Evolutionary conservation across 1,140 invertebrate species (phyloP).

Genomic region (Hylaeus volcanicus): DNA sequence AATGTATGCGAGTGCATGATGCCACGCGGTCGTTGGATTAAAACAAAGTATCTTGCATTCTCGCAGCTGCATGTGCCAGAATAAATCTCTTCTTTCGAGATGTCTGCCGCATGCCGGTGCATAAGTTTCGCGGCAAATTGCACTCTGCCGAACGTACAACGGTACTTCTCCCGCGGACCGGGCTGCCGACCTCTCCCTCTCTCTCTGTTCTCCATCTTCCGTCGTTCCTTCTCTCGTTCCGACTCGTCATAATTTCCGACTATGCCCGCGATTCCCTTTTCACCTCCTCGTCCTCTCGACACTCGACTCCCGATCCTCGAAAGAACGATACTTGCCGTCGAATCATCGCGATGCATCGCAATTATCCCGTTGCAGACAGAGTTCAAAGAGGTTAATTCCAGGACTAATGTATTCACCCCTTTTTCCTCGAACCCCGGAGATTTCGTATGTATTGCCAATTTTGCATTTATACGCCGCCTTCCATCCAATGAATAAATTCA

Average conservation of each 20-base stretch:
- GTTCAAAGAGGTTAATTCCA: conserved; percentile 80
- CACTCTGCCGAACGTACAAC: conserved; percentile 38
- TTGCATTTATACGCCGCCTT: conserved; percentile 77
- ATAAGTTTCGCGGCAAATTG: conserved; percentile 69
- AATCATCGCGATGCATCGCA: conserved; percentile 70
- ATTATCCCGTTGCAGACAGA: conserved; percentile 77
- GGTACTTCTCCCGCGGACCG: conserved; percentile 11
- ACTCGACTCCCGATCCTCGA: background rate
- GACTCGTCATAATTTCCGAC: conserved; percentile 32
- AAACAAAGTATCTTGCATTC: conserved; percentile 64
- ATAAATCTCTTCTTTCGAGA: conserved; percentile 74
- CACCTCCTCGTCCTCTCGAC: background rate
- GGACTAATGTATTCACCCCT: conserved; percentile 80
- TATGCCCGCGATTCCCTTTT: background rate
- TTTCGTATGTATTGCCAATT: conserved; percentile 81
- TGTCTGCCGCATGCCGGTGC: conserved; percentile 75
- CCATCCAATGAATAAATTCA: conserved; percentile 77
- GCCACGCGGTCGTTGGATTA: conserved; percentile 47
- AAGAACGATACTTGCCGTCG: conserved; percentile 21
- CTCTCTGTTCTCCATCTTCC: conserved; percentile 9
- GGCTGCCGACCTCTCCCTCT: conserved; percentile 8
- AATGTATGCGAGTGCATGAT: conserved; percentile 62
- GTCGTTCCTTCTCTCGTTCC: background rate
- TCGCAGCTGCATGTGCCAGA: conserved; percentile 62
- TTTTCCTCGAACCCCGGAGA: conserved; percentile 80